Evolutionary conservation across 2,888 invertebrate genomes (phyloP), one percentile per base, ranked within the genome.

Genomic region (Amorpha juglandis): DNA sequence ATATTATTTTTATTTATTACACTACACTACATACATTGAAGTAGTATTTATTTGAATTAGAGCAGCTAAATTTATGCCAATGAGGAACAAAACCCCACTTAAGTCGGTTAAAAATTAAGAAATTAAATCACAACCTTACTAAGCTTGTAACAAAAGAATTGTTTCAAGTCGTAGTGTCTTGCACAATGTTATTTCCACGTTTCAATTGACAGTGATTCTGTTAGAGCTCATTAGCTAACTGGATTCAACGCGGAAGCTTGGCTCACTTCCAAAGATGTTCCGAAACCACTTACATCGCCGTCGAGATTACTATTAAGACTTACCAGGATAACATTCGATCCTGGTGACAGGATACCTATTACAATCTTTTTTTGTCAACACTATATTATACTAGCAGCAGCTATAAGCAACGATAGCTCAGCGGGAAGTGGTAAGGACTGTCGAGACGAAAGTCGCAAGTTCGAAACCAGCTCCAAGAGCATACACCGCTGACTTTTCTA

Each of bases 171-270:
- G 16, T n/a, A 8, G n/a, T 38, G 38, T 19, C 38, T 11, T 52
- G 8, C 53, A 53, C 52, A 42, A 16, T 19, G 38, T n/a, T 38
- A 42, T 38, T 16, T 42, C 16, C 58, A 42, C 19, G 38, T 58
- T 52, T 58, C 42, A 58, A 58, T 58, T 42, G 58, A 42, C 12
- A 58, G 38, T 19, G 19, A 58, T 42, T 58, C 58, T 42, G 38
- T 58, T 58, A 58, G 19, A 42, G 42, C 58, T 58, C 58, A 58
- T 58, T 42, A 58, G 58, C 38, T 58, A 58, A 58, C 58, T 58
- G 19, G 58, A 58, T 58, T 58, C 58, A 19, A 12, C 12, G 58
- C 58, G 19, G 58, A 11, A 58, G 19, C 58, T 55, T 58, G 58
- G 58, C 58, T 38, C 16, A 14, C 2, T 38, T 38, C 58, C 58